Evolutionary conservation across 2,113 vertebrate species (phyloP).

Genomic region (Tor tambroides): DNA sequence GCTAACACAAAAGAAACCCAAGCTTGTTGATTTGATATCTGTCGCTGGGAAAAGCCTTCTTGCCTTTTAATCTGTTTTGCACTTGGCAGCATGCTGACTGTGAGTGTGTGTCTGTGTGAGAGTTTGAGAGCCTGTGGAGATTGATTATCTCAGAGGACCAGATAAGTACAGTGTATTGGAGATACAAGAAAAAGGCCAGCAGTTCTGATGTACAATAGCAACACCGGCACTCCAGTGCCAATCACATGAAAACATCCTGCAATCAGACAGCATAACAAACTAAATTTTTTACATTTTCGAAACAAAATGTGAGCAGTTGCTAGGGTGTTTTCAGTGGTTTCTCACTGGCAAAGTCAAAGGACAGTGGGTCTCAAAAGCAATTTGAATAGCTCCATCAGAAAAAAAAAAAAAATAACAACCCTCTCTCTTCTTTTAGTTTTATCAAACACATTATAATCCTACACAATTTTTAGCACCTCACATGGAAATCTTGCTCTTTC

Average conservation of each 20-base stretch:
- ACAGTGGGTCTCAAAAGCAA: not conserved
- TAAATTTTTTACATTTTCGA: not conserved
- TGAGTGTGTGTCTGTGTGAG: not conserved
- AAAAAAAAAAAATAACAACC: not conserved
- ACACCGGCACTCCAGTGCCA: not conserved
- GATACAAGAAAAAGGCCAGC: not conserved
- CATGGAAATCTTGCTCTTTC: not conserved
- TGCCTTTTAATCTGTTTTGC: conserved; percentile 21
- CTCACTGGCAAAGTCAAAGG: not conserved
- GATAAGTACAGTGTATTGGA: conserved; percentile 29
- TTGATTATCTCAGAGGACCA: conserved; percentile 33
- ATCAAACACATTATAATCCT: not conserved
- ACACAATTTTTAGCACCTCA: not conserved
- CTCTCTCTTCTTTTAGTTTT: not conserved
- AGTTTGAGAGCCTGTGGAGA: conserved; percentile 27
- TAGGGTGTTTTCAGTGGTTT: not conserved
- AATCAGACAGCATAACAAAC: not conserved
- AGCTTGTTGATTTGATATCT: conserved; percentile 2
- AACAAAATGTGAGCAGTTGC: not conserved
- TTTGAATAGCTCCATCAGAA: not conserved
- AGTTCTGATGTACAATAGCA: conserved; percentile 7
- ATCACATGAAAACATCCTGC: conserved; percentile 23
- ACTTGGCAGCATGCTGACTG: conserved; percentile 15
- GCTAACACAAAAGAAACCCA: not conserved
- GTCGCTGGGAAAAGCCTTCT: not conserved